Evolutionary conservation across 2,888 invertebrate genomes (phyloP), one percentile per base, ranked within the genome.

Genomic region (Hydraecia micacea): DNA sequence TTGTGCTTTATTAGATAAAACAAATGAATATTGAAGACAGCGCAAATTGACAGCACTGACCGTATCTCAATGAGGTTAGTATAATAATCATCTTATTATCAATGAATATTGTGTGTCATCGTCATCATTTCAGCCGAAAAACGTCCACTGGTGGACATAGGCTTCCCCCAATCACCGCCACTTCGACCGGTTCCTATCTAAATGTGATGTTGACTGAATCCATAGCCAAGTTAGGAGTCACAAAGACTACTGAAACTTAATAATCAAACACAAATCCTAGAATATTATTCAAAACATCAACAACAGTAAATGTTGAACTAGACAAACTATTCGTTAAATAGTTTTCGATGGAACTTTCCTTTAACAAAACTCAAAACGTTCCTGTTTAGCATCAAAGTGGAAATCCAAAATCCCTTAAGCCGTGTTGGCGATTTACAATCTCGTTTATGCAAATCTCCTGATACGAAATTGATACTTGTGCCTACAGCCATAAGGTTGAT

Each of bases 321-420:
- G 75, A 81, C 80, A 86, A 92, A 91, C 93, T 91, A 92, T 92
- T 91, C 88, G 91, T 91, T 90, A 91, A 92, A 93, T 93, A 95
- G 94, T 94, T 95, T 91, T 88, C 83, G 88, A 79, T 90, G 58
- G 55, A 95, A 95, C 92, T 95, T 95, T 93, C 91, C 93, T 92
- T 90, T 93, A 92, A 93, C 93, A 87, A 88, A 94, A 94, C 92
- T 94, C 92, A 93, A 94, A 95, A 94, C 92, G 94, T 90, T 93
- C 89, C 94, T 95, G 93, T 94, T 95, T 93, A 94, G 93, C 92
- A 94, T 95, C 94, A 94, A 95, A 96, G 95, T 94, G 93, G 93
- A 95, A 95, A 93, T 94, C 92, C 91, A 89, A 94, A 95, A 96
- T 96, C 95, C 95, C 93, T 93, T 95, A 96, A 96, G 95, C 95